Evolutionary conservation across 2,797 vertebrate genomes (phyloP).

Genomic region (Delichon dasypus): DNA sequence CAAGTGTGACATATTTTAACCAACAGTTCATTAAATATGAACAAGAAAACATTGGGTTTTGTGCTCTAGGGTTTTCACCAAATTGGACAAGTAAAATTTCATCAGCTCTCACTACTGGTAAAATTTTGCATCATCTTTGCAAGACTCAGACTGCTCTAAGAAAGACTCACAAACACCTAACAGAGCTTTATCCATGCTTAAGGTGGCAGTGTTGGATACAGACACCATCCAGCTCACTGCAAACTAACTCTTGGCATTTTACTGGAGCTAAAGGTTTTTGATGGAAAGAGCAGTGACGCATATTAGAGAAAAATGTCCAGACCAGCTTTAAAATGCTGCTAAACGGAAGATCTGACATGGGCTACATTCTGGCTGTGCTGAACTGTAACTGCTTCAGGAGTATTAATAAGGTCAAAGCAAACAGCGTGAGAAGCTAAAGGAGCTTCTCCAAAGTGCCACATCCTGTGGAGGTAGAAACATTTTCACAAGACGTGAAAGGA

Average conservation of each 20-base stretch:
- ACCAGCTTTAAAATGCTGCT: background rate
- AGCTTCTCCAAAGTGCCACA: background rate
- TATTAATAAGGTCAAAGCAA: slow-evolving; percentile 37
- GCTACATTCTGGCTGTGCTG: background rate
- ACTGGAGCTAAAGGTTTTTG: background rate
- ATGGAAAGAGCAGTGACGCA: background rate
- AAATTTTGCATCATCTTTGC: background rate
- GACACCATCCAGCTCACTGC: background rate
- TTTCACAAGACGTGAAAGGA: background rate
- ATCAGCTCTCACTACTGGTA: background rate
- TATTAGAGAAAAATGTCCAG: background rate
- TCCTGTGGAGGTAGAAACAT: background rate
- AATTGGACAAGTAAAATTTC: background rate
- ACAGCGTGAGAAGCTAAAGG: background rate
- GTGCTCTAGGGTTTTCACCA: background rate
- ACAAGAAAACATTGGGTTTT: background rate
- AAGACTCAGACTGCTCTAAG: background rate
- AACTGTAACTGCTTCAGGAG: background rate
- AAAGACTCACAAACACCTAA: background rate
- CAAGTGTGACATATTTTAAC: background rate
- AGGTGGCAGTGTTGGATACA: background rate
- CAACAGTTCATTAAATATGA: background rate
- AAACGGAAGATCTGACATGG: background rate
- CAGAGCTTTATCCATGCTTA: background rate
- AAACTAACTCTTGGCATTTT: background rate